phyloP scores from a whole-genome alignment of 2,113 vertebrate species.

The Anser brachyrhynchus region DNA sequence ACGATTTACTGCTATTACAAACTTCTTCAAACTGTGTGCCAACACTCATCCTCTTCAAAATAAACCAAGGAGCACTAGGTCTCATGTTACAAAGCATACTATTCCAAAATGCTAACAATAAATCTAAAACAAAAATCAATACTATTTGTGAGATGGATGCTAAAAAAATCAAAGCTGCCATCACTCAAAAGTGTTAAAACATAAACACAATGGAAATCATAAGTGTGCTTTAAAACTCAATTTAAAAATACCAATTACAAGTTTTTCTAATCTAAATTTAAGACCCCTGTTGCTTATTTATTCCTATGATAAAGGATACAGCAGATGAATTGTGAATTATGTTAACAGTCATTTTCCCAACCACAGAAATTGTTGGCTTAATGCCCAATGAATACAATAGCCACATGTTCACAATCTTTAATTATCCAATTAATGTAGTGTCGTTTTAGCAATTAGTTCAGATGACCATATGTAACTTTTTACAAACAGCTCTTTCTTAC shows the following conservation, averaged over 20 bases:
- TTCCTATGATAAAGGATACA: slow-evolving; percentile 52
- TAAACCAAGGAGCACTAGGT: slow-evolving; percentile 9
- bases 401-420: slow-evolving; percentile 77
- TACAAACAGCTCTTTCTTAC: slow-evolving; percentile 63
- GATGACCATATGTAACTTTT: slow-evolving; percentile 78
- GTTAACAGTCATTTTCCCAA: slow-evolving; percentile 63
- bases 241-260: slow-evolving; percentile 64
- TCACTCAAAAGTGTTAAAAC: slow-evolving; percentile 69
- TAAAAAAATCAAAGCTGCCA: slow-evolving; percentile 40
- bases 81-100: slow-evolving; percentile 43
- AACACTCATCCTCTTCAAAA: slow-evolving; percentile 49
- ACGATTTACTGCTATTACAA: slow-evolving; percentile 51
- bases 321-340: slow-evolving; percentile 73
- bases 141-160: slow-evolving; percentile 49
- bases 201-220: slow-evolving; percentile 46
- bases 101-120: slow-evolving; percentile 65
- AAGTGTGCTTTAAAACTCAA: slow-evolving; percentile 69
- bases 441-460: slow-evolving; percentile 80
- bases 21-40: slow-evolving; percentile 44
- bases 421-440: slow-evolving; percentile 84
- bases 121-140: slow-evolving; percentile 65
- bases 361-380: slow-evolving; percentile 71
- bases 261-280: slow-evolving; percentile 66
- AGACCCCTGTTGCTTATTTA: slow-evolving; percentile 56
- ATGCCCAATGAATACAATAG: slow-evolving; percentile 80